phyloP scores from a whole-genome alignment of 1,140 invertebrate species.

The Bombus vancouverensis region DNA sequence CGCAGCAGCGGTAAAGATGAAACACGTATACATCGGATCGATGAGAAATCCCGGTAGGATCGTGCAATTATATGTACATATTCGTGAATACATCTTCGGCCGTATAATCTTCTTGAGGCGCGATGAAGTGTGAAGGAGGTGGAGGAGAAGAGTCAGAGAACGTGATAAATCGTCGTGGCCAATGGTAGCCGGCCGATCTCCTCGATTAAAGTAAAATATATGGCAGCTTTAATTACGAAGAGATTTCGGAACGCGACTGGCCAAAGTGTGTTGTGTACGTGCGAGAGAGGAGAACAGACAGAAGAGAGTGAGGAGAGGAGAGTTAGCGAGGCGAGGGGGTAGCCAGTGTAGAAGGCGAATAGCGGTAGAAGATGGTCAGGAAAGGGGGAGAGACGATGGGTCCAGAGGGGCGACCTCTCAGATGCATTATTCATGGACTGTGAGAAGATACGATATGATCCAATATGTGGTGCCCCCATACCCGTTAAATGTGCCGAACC shows the following conservation, averaged over 20 bases:
- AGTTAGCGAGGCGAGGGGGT: constrained; percentile 17
- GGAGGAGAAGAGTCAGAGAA: constrained; percentile 27
- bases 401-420: constrained; percentile 69
- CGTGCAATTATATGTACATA: constrained; percentile 43
- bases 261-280: constrained; percentile 33
- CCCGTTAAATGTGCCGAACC: constrained; percentile 60
- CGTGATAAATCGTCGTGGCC: constrained; percentile 72
- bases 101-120: constrained; percentile 62
- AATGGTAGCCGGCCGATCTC: constrained; percentile 69
- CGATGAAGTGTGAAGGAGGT: constrained; percentile 22
- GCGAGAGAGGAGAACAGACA: constrained; percentile 17
- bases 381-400: constrained; percentile 52
- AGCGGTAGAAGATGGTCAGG: constrained; percentile 37
- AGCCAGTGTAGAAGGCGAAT: constrained; percentile 40
- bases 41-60: background rate
- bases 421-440: constrained; percentile 82
- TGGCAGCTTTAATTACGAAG: constrained; percentile 77
- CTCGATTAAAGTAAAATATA: constrained; percentile 80
- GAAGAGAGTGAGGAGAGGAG: constrained; percentile 18
- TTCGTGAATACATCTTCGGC: constrained; percentile 51
- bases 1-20: no score
- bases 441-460: constrained; percentile 82
- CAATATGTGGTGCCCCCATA: constrained; percentile 79
- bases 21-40: background rate
- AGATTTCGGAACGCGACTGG: constrained; percentile 72